These are phyloP conservation scores for Probaryconus sp. DNA, from an alignment of 1,140 invertebrate species.

Conservation along the genomic window DNA sequence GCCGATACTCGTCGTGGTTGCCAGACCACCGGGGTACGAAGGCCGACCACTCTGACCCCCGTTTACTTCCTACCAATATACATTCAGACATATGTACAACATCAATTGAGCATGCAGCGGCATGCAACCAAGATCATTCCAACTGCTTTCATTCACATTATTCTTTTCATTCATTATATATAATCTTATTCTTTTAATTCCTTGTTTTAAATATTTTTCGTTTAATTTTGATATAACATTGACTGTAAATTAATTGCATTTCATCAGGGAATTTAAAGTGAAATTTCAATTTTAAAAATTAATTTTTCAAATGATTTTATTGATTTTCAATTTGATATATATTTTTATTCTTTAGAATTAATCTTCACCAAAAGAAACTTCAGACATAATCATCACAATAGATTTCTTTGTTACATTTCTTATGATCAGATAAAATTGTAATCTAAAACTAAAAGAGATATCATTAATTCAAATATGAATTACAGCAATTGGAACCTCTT, in stretches of 20 bases:
- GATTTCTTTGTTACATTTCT: too few species aligned
- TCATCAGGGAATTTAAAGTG: too few species aligned
- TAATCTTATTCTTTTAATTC: neutral
- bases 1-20: slow-evolving; percentile 72
- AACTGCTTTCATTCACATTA: slow-evolving; percentile 59
- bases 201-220: neutral
- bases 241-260: too few species aligned
- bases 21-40: slow-evolving; percentile 74
- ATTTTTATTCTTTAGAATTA: too few species aligned
- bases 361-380: too few species aligned
- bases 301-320: too few species aligned
- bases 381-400: too few species aligned
- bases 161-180: neutral
- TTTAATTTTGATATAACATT: too few species aligned
- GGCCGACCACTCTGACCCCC: slow-evolving; percentile 75
- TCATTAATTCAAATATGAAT: too few species aligned
- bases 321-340: too few species aligned
- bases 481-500: neutral
- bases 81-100: slow-evolving; percentile 78
- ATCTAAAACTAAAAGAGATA: too few species aligned
- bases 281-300: too few species aligned
- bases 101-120: slow-evolving; percentile 74
- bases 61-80: slow-evolving; percentile 78
- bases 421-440: neutral
- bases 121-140: slow-evolving; percentile 70